A percentile compares a stretch with the other conserved stretches of the same genome.
phyloP scores from a whole-genome alignment of 2,888 invertebrate species.

The Mimachlamys varia region DNA sequence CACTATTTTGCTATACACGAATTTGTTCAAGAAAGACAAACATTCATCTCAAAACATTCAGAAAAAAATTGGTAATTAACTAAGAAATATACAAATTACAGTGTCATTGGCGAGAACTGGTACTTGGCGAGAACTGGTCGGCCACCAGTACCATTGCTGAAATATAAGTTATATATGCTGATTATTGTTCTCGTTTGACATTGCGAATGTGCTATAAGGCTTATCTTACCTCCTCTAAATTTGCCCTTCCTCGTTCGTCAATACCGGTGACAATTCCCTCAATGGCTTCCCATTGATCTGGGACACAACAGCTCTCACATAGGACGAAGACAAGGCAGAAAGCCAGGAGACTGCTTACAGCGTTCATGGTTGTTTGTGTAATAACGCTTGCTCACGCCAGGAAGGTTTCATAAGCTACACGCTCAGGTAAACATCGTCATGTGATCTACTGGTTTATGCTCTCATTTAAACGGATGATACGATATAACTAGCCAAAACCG shows the following conservation, averaged over 20 bases:
- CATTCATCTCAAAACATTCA: too few relatives aligned
- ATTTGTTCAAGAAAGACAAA: too few relatives aligned
- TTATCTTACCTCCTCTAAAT: neutral
- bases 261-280: neutral
- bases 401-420: neutral
- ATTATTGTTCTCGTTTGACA: too few relatives aligned
- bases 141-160: too few relatives aligned
- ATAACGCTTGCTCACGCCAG: neutral
- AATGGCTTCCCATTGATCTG: neutral
- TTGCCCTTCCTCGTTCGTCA: neutral
- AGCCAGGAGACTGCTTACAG: neutral
- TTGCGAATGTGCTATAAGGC: neutral
- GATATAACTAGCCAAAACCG: neutral
- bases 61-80: too few relatives aligned
- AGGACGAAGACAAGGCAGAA: neutral
- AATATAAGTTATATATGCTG: too few relatives aligned
- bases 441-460: neutral
- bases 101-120: too few relatives aligned
- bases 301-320: neutral
- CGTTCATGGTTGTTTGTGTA: neutral
- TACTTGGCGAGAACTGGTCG: too few relatives aligned
- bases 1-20: too few relatives aligned
- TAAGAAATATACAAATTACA: too few relatives aligned
- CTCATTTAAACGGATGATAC: neutral
- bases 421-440: neutral